A percentile compares a stretch with the other conserved stretches of the same genome.
Evolutionary conservation across 2,797 vertebrate species (phyloP).

Genomic region (Anguilla anguilla): DNA sequence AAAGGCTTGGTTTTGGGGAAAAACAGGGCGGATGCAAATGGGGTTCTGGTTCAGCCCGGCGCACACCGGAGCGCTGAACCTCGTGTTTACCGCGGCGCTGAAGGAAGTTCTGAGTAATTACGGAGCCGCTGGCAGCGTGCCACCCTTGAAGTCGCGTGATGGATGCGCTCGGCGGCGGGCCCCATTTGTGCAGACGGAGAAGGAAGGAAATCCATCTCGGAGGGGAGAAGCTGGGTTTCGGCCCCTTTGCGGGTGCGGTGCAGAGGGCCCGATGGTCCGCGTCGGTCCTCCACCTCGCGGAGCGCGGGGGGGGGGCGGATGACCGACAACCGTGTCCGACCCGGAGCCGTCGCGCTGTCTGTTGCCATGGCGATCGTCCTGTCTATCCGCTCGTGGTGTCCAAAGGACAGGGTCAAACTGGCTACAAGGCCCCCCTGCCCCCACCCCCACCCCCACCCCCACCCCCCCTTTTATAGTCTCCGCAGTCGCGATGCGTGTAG

Average conservation of each 20-base stretch:
- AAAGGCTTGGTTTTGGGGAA: not conserved
- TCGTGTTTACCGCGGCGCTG: not conserved
- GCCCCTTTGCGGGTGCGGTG: not conserved
- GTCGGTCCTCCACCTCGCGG: not conserved
- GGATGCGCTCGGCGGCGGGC: not conserved
- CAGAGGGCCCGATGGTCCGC: not conserved
- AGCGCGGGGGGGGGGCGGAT: too few relatives aligned
- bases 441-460: too few relatives aligned
- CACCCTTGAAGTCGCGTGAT: not conserved
- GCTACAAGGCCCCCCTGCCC: not conserved
- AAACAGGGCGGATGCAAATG: not conserved
- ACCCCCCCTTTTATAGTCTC: not conserved
- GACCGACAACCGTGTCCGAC: not conserved
- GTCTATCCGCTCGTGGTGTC: not conserved
- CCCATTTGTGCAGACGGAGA: not conserved
- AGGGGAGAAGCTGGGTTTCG: not conserved
- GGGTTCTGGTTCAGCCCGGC: not conserved
- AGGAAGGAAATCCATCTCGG: not conserved
- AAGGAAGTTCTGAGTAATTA: not conserved
- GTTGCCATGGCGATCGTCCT: not conserved
- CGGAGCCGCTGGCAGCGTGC: not conserved
- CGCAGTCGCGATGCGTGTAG: not conserved
- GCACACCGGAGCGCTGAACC: not conserved
- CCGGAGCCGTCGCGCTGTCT: not conserved
- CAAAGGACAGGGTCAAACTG: not conserved